phyloP scores from a whole-genome alignment of 2,113 vertebrate genomes.

The Condylura cristata region DNA sequence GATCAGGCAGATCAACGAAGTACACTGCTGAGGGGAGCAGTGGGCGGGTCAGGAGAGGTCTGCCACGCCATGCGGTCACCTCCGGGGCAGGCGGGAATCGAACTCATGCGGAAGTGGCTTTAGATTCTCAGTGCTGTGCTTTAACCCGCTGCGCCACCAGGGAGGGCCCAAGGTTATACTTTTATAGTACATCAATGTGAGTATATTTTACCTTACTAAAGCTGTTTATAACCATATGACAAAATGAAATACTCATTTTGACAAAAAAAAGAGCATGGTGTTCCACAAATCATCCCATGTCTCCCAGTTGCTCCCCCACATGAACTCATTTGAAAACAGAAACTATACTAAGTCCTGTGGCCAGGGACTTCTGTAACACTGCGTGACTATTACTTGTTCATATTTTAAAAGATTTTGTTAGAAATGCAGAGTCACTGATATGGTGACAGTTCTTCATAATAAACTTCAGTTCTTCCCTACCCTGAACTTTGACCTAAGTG shows the following conservation, averaged over 20 bases:
- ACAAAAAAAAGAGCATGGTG: not conserved
- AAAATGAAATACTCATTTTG: constrained; percentile 22
- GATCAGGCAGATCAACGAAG: too few relatives aligned
- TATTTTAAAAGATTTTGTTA: not conserved
- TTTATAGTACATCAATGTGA: not conserved
- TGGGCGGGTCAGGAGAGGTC: too few relatives aligned
- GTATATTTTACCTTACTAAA: not conserved
- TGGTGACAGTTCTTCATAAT: not conserved
- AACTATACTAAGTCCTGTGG: not conserved
- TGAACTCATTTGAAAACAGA: not conserved
- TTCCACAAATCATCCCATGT: not conserved
- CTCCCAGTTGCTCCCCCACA: not conserved
- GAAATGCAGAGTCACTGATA: not conserved
- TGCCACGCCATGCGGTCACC: too few relatives aligned
- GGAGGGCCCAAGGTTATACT: not conserved
- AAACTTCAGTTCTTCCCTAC: not conserved
- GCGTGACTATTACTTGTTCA: not conserved
- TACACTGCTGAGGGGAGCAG: too few relatives aligned
- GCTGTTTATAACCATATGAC: not conserved
- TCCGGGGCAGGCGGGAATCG: too few relatives aligned
- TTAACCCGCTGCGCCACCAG: too few relatives aligned
- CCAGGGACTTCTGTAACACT: not conserved
- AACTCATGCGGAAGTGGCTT: too few relatives aligned
- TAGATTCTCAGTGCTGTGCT: too few relatives aligned
- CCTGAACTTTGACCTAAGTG: not conserved